Base-by-base conservation (phyloP, 2,888 invertebrate species). In the Deilephila porcellus region DNA sequence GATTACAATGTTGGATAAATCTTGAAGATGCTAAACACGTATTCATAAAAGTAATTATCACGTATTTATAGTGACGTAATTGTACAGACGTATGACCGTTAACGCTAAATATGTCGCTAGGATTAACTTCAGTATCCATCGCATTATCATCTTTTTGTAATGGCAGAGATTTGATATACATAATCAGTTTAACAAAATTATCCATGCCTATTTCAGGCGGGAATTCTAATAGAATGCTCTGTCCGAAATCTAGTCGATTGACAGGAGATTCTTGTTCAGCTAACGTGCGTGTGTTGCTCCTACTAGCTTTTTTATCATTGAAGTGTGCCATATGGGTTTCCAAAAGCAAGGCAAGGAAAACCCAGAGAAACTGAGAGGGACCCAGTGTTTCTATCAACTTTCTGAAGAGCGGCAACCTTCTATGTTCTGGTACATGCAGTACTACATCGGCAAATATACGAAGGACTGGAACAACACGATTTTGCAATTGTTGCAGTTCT, bases 391-490 rank as follows among this genome's bases (percentile, higher is more conserved):
- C 95, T n/a, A 99, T 91, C 2, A 99, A 93, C 81, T 97, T 97
- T 53, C 95, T 95, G 77, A 98, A 98, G 0, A 99, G 92, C 0
- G 97, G 97, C 73, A 97, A 91, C 73, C 98, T 95, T 64, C 99
- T 96, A 89, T 99, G 99, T 82, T 98, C 97, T 0, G 99, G 99
- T 20, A 99, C 98, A 90, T 99, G 98, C 0, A 98, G 95, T 64
- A 99, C 95, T 0, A 98, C 98, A 83, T 98, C 98, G 0, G 98
- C 97, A 88, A 99, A 99, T 67, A 99, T 98, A 67, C 98, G 96
- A 29, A 98, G 92, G 20, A 98, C 96, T 1, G 96, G 96, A 56
- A 96, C 95, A 0, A 96, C 95, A 6, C 91, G 93, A 71, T 89
- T 89, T 76, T 94, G 91, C 74, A 95, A 79, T 70, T 92, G 87